Base-by-base conservation (phyloP, 1,140 invertebrate genomes). In the Calephelis virginiensis region DNA sequence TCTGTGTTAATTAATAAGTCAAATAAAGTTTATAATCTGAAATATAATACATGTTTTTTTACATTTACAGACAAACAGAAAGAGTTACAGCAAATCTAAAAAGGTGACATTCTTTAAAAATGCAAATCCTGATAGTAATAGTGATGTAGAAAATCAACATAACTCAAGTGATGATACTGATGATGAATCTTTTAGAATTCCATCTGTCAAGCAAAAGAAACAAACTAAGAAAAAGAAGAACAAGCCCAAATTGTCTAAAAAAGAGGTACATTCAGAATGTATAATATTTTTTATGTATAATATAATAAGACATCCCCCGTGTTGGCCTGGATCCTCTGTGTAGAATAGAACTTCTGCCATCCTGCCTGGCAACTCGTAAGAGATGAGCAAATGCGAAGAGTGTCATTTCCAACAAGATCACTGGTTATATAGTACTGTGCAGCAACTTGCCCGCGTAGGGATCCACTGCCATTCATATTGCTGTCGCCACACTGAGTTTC, bases 41-140 rank as follows among this genome's bases (percentile, higher is more conserved):
- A 28, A 28, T n/a, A 53, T 53, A 9, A 17, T 3, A 9, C 0
- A 1, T 4, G 14, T 60, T n/a, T 43, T 53, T 60, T 43, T 67
- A 50, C 37, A 63, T 73, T 83, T 82, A 37, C 77, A 88, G 86
- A 76, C 77, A 47, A 73, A 63, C 7, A 73, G 84, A 45, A 90
- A 85, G 74, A 90, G 88, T 67, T 90, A 90, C 70, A 80, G 82
- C 5, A 90, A 89, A 70, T 40, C 83, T 9, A 90, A 88, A 64
- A 90, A 84, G 64, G 88, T 88, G 6, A 73, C 78, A 64, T 88
- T 88, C 70, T 61, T 61, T 5, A 76, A 83, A 45, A 71, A 69
- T 17, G 71, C 78, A 47, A 63, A 61, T 8, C 76, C 73, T 0
- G 74, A 79, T 62, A 66, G 67, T 10, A 63, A 49, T 2, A 74